Evolutionary conservation across 2,888 invertebrate species (phyloP).

Genomic region (Digitonthophagus gazella): DNA sequence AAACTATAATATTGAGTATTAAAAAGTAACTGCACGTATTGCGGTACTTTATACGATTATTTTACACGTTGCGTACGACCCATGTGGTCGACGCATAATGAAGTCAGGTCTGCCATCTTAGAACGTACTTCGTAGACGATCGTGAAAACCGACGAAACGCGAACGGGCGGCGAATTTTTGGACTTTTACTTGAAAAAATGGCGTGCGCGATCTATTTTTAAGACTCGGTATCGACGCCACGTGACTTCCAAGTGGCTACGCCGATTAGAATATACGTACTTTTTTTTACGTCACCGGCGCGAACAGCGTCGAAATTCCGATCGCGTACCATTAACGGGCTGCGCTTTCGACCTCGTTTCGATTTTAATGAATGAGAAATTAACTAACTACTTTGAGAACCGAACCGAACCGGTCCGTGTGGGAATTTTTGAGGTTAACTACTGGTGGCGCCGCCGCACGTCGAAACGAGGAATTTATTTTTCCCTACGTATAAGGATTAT

Average conservation of each 20-base stretch:
- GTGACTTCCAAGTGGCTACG: background rate
- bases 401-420: no score
- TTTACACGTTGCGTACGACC: constrained; percentile 52
- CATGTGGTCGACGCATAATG: constrained; percentile 53
- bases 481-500: no score
- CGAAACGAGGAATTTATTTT: no score
- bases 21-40: constrained; percentile 20
- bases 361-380: no score
- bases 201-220: background rate
- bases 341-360: constrained; percentile 30
- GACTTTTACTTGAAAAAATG: constrained; percentile 2
- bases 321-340: constrained; percentile 18
- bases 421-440: no score
- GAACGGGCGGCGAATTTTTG: background rate
- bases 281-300: background rate
- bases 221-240: background rate
- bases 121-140: constrained; percentile 25
- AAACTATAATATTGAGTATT: constrained; percentile 27
- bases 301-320: background rate
- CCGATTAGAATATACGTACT: background rate
- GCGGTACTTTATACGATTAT: constrained; percentile 25
- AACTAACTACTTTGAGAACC: no score
- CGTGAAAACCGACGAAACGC: constrained; percentile 21
- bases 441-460: no score
- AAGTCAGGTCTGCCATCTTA: constrained; percentile 47